Evolutionary conservation across 30 jellyfish, hydroid and myxozoan species (phyloP).

Genomic region (Hydractinia echinata): DNA sequence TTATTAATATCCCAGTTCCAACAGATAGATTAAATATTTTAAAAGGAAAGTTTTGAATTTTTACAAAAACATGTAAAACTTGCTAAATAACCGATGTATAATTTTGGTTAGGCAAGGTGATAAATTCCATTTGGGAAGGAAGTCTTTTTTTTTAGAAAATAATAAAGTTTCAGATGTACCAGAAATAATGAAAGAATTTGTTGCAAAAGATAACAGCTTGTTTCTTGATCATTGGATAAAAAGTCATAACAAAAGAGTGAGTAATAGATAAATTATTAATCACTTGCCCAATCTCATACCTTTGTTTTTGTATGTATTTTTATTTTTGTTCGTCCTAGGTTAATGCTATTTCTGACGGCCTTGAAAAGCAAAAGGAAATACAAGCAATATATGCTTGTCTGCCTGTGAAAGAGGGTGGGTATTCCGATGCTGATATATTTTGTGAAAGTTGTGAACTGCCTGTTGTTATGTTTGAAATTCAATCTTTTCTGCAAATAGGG

Average conservation of each 20-base stretch:
- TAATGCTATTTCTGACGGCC: slow-evolving; percentile 38
- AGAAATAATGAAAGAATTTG: slow-evolving; percentile 41
- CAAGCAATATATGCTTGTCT: slow-evolving; percentile 32
- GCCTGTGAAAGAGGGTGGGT: slow-evolving; percentile 36
- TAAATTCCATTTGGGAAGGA: no score
- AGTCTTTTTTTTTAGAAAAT: no score
- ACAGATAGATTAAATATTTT: no score
- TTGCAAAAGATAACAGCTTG: slow-evolving; percentile 59
- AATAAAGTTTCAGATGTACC: slow-evolving; percentile 28
- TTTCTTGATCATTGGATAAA: slow-evolving; percentile 49
- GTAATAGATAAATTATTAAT: neutral
- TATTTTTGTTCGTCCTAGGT: slow-evolving; percentile 27
- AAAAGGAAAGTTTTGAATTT: no score
- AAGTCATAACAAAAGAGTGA: slow-evolving; percentile 31
- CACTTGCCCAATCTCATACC: neutral
- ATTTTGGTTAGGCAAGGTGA: no score
- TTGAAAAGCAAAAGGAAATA: slow-evolving; percentile 26
- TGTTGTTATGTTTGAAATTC: neutral
- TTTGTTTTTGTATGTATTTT: neutral
- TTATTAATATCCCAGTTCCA: no score
- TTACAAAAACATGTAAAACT: no score
- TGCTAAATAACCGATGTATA: no score
- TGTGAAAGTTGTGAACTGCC: no score
- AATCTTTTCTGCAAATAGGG: neutral
- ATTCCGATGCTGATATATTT: no score